These are phyloP conservation scores for Lepeophtheirus salmonis DNA, from an alignment of 1,140 invertebrate species.

Conservation along the genomic window DNA sequence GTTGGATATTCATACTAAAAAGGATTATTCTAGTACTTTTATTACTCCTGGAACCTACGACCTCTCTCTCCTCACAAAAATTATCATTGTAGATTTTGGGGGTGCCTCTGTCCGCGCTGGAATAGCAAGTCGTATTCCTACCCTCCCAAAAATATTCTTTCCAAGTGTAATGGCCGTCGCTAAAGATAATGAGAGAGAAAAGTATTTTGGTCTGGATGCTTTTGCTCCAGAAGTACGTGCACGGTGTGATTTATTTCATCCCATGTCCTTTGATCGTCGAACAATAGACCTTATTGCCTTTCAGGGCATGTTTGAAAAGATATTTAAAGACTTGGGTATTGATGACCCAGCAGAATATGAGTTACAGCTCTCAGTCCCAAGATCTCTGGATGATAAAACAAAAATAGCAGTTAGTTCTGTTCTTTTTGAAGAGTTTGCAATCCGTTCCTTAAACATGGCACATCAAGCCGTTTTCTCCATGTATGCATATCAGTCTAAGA, in stretches of 20 bases:
- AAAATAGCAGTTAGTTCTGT: constrained; percentile 29
- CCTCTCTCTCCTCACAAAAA: constrained; percentile 25
- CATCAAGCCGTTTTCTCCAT: constrained; percentile 39
- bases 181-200: constrained; percentile 26
- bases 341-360: constrained; percentile 28
- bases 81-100: constrained; percentile 38
- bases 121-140: constrained; percentile 34
- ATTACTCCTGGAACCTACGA: constrained; percentile 32
- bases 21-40: constrained; percentile 34
- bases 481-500: constrained; percentile 40
- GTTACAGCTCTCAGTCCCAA: constrained; percentile 31
- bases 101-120: constrained; percentile 39
- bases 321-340: constrained; percentile 32
- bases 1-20: constrained; percentile 34
- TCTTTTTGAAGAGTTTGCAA: constrained; percentile 30
- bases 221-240: constrained; percentile 31
- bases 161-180: constrained; percentile 36
- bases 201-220: constrained; percentile 35
- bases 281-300: constrained; percentile 29
- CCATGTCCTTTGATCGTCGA: constrained; percentile 31
- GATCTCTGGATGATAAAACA: constrained; percentile 30
- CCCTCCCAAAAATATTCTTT: constrained; percentile 39
- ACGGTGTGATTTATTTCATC: constrained; percentile 27
- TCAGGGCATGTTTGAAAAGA: constrained; percentile 30
- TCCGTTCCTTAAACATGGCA: constrained; percentile 35